These are phyloP conservation scores for Ormyrus thymus DNA, from an alignment of 2,888 invertebrate genomes.

Conservation along the genomic window DNA sequence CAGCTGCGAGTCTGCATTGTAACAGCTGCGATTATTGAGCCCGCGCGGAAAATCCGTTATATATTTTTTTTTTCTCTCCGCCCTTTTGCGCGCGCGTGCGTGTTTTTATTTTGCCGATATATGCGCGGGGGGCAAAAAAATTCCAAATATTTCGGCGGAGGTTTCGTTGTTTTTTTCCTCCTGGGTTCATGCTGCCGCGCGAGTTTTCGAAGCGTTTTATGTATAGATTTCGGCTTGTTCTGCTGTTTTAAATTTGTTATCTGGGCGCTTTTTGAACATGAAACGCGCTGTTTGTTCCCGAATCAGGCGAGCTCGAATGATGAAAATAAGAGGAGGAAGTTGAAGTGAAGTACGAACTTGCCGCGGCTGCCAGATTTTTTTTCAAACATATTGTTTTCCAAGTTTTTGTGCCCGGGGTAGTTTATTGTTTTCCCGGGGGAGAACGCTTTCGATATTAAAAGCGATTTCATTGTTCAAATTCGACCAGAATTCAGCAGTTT, in stretches of 20 bases:
- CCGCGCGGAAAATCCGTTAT: slow-evolving; percentile 30
- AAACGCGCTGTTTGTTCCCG: background rate
- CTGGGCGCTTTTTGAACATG: background rate
- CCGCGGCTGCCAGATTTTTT: no score
- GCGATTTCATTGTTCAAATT: no score
- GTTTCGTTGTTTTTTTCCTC: background rate
- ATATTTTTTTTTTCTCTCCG: background rate
- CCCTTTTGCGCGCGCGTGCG: background rate
- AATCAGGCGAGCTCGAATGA: background rate
- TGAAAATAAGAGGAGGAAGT: no score
- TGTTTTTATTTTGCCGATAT: background rate
- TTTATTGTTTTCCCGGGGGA: no score
- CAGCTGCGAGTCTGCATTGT: background rate
- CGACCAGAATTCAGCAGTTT: no score
- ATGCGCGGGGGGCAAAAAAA: background rate
- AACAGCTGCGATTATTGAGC: slow-evolving; percentile 45
- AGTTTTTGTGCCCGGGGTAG: no score
- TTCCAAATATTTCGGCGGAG: background rate
- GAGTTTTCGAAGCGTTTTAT: no score
- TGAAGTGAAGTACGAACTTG: no score
- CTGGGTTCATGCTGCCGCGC: background rate
- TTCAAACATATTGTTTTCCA: no score
- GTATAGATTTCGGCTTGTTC: background rate
- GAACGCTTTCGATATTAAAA: no score
- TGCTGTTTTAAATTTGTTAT: background rate